A percentile compares a stretch with the other conserved stretches of the same genome.
phyloP scores from a whole-genome alignment of 2,113 vertebrate genomes.

The Scomber japonicus region DNA sequence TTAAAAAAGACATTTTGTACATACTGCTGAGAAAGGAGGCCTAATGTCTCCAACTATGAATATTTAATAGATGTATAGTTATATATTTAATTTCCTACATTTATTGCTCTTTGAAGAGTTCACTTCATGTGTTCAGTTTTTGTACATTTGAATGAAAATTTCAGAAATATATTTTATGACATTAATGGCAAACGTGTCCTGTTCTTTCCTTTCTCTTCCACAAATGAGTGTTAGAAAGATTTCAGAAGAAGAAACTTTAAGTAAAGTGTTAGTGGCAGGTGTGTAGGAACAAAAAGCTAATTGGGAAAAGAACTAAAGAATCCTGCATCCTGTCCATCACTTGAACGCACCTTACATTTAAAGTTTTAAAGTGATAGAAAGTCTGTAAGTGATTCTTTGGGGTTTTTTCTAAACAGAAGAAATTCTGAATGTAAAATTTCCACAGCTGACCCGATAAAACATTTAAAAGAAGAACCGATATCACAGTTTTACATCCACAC shows the following conservation, averaged over 20 bases:
- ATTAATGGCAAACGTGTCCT: conserved; percentile 7
- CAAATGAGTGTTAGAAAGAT: too few relatives aligned
- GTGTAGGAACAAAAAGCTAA: too few relatives aligned
- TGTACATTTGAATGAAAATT: conserved; percentile 77
- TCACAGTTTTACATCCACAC: not conserved
- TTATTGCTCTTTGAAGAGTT: conserved; percentile 68
- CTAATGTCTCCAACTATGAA: conserved; percentile 44
- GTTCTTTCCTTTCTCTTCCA: conserved; percentile 6
- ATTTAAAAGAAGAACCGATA: too few relatives aligned
- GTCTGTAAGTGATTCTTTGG: too few relatives aligned
- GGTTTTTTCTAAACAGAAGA: too few relatives aligned
- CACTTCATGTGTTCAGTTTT: conserved; percentile 37
- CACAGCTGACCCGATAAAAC: too few relatives aligned
- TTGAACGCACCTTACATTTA: too few relatives aligned
- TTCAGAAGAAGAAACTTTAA: too few relatives aligned
- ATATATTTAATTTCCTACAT: conserved; percentile 83
- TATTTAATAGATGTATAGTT: conserved; percentile 87
- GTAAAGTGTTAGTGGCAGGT: not conserved
- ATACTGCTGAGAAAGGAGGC: conserved; percentile 52
- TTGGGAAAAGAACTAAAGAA: too few relatives aligned
- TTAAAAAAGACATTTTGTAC: conserved; percentile 46
- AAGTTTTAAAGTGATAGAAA: too few relatives aligned
- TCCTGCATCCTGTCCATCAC: too few relatives aligned
- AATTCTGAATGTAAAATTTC: too few relatives aligned
- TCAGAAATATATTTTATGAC: conserved; percentile 84